Percentiles rank a stretch among this genome's conserved stretches.
These are phyloP conservation scores for Collichthys lucidus DNA, from an alignment of 2,113 vertebrate species.

Conservation along the genomic window DNA sequence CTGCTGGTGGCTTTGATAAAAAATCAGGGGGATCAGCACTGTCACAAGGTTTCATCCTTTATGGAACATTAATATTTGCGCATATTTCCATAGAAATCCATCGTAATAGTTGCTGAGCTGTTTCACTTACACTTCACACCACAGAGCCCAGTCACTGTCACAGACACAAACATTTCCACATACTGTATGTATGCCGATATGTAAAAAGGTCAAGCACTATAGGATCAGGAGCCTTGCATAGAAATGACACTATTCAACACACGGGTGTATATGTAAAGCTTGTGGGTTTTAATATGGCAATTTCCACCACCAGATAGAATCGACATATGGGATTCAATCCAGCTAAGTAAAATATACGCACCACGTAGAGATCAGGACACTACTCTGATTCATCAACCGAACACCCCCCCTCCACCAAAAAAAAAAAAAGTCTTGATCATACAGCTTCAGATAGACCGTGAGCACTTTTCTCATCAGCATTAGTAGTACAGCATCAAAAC, in stretches of 20 bases:
- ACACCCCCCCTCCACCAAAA: too few relatives aligned
- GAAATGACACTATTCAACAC: slow-evolving; percentile 21
- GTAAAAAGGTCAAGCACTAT: neutral
- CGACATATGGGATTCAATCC: slow-evolving; percentile 67
- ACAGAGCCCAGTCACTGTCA: neutral
- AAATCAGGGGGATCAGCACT: neutral
- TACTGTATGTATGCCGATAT: neutral
- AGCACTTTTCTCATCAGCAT: slow-evolving; percentile 23
- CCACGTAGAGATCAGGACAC: slow-evolving; percentile 69
- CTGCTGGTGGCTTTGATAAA: neutral
- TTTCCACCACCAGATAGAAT: slow-evolving; percentile 73
- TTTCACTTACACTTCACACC: neutral
- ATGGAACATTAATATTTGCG: neutral
- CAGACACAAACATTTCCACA: neutral
- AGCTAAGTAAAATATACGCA: slow-evolving; percentile 59
- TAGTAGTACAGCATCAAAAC: slow-evolving; percentile 29
- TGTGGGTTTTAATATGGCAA: slow-evolving; percentile 76
- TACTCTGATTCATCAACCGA: slow-evolving; percentile 38
- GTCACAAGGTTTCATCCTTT: neutral
- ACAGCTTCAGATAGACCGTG: slow-evolving; percentile 29
- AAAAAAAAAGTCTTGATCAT: slow-evolving; percentile 14
- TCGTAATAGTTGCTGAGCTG: neutral
- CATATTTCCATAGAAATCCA: neutral
- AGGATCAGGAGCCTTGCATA: neutral
- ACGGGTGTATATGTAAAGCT: slow-evolving; percentile 57